These are phyloP conservation scores for Pocillopora meandrina DNA, from an alignment of 92 coral and sea anemone genomes.

Conservation along the genomic window DNA sequence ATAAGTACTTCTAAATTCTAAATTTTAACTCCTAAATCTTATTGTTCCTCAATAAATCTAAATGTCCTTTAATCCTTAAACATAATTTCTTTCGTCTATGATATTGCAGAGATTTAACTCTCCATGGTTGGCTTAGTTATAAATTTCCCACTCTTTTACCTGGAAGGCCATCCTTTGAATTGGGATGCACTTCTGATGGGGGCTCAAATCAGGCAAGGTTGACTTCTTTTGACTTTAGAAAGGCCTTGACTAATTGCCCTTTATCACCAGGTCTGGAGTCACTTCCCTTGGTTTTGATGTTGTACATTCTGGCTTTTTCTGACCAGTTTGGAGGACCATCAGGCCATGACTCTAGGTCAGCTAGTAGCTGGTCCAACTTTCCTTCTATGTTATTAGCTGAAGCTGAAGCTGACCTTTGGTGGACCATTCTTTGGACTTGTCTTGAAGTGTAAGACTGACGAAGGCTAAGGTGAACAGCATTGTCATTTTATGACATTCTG, in stretches of 20 bases:
- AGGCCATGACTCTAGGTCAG: conserved; percentile 17
- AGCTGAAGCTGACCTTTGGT: conserved; percentile 13
- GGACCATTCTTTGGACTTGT: conserved; percentile 34
- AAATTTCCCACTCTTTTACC: background rate
- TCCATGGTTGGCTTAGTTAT: too few species aligned
- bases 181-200: background rate
- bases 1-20: too few species aligned
- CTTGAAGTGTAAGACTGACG: conserved; percentile 33
- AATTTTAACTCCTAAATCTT: too few species aligned
- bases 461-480: conserved; percentile 19
- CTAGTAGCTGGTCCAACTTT: conserved; percentile 4
- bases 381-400: conserved; percentile 9
- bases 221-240: conserved; percentile 26
- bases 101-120: too few species aligned
- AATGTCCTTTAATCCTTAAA: too few species aligned
- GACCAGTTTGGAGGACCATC: conserved; percentile 24
- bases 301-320: conserved; percentile 43
- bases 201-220: background rate
- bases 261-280: conserved; percentile 6
- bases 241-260: conserved; percentile 35
- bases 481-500: conserved; percentile 27
- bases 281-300: conserved; percentile 6
- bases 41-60: too few species aligned
- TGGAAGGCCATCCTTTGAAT: background rate
- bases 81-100: too few species aligned